These are phyloP conservation scores for Chlorocebus sabaeus DNA, from an alignment of 2,113 vertebrate genomes.

Conservation along the genomic window DNA sequence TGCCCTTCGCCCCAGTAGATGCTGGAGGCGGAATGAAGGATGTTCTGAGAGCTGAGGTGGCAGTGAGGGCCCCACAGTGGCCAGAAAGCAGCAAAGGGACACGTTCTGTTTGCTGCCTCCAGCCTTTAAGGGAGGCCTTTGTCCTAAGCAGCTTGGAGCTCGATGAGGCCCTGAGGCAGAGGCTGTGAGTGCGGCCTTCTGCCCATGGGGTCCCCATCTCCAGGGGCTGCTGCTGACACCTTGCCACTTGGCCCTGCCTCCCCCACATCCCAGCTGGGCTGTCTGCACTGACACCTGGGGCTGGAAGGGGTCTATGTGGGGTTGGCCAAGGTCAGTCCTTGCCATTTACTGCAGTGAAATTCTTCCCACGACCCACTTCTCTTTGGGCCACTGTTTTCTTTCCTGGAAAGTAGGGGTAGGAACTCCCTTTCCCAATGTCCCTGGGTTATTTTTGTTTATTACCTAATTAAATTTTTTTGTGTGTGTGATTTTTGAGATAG, in stretches of 20 bases:
- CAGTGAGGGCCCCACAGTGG: background rate
- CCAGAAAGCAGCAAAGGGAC: background rate
- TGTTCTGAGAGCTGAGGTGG: background rate
- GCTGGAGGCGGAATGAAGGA: background rate
- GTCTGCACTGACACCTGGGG: background rate
- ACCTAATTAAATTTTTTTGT: too few relatives aligned
- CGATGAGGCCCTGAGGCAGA: background rate
- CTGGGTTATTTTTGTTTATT: background rate
- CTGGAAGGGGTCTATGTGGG: fast-evolving
- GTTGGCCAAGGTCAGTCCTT: background rate
- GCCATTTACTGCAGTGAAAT: too few relatives aligned
- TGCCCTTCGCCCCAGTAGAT: background rate
- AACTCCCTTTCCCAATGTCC: too few relatives aligned
- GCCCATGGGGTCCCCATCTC: background rate
- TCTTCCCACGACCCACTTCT: background rate
- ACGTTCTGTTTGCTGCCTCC: fast-evolving
- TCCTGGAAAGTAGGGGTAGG: background rate
- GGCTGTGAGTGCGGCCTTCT: background rate
- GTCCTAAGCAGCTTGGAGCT: background rate
- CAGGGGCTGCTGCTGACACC: too few relatives aligned
- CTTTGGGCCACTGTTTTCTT: background rate
- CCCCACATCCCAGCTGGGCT: fast-evolving
- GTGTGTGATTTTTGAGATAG: too few relatives aligned
- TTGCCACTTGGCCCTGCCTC: background rate
- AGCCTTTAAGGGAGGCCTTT: background rate